Conservation (phyloP, 2,888 invertebrate species). For the Acholoe squamosa region DNA sequence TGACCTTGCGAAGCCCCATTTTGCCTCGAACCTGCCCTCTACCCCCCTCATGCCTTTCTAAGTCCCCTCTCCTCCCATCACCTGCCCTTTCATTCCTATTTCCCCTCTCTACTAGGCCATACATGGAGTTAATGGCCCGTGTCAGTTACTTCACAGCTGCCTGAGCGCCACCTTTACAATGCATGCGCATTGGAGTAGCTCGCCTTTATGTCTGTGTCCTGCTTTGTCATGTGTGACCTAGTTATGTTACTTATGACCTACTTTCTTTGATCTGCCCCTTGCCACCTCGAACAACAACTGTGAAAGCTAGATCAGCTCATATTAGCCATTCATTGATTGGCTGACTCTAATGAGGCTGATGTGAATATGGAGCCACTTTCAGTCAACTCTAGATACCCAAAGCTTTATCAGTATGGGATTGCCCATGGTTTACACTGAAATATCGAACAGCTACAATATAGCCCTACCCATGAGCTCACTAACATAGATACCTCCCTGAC, state of each 20-base stretch:
- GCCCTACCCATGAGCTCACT: no score
- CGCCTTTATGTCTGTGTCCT: no score
- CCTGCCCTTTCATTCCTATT: background rate
- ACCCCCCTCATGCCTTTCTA: background rate
- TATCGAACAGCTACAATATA: no score
- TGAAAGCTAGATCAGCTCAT: background rate
- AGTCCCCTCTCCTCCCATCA: background rate
- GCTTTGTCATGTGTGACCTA: background rate
- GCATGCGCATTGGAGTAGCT: background rate
- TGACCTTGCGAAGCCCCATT: no score
- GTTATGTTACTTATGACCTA: background rate
- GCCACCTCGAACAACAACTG: background rate
- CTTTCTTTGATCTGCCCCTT: background rate
- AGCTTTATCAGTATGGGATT: no score
- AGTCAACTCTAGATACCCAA: no score
- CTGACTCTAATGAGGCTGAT: background rate
- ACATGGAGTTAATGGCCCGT: background rate
- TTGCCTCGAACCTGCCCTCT: no score
- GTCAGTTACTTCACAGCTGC: constrained; percentile 1
- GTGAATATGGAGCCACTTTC: background rate
- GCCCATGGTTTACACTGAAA: no score
- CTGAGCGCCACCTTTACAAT: background rate
- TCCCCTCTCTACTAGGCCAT: background rate
- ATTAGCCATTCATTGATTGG: background rate
- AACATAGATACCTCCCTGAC: no score